Percentiles rank a stretch among this genome's conserved stretches.
Conservation (phyloP, 2,113 vertebrate genomes). For the Eubucco bourcierii region DNA sequence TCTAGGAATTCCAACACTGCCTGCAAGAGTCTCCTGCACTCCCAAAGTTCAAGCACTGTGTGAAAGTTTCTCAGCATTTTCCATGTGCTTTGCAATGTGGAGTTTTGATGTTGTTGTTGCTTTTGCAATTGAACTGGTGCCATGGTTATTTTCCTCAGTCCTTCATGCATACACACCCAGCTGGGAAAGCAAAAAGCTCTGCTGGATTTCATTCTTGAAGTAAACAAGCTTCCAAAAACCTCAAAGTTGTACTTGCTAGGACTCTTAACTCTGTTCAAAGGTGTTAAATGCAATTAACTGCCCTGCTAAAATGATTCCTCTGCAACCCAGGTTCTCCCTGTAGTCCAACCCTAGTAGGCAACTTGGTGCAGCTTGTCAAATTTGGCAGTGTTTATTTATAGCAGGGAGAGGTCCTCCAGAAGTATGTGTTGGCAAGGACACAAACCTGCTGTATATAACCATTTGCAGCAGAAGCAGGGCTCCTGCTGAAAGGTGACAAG, state of each 20-base stretch:
- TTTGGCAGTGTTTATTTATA: constrained; percentile 79
- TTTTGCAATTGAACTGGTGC: background rate
- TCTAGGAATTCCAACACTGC: background rate
- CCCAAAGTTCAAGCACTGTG: background rate
- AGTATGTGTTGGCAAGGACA: constrained; percentile 70
- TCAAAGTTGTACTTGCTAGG: background rate
- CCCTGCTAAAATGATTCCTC: background rate
- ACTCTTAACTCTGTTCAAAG: background rate
- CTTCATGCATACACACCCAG: background rate
- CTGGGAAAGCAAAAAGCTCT: background rate
- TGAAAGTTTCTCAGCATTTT: background rate
- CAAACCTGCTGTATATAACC: constrained; percentile 16
- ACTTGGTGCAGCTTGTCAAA: constrained; percentile 59
- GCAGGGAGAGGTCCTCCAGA: constrained; percentile 71
- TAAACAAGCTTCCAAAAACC: background rate
- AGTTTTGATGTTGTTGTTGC: background rate
- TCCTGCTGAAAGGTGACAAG: constrained; percentile 52
- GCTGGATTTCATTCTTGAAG: background rate
- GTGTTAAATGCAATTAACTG: background rate
- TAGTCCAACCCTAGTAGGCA: constrained; percentile 35
- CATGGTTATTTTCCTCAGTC: background rate
- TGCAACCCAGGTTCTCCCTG: background rate
- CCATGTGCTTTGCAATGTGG: background rate
- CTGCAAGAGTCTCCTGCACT: background rate
- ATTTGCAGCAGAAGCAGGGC: constrained; percentile 47